phyloP scores from a whole-genome alignment of 2,888 invertebrate genomes.

The Lycia hirtaria region DNA sequence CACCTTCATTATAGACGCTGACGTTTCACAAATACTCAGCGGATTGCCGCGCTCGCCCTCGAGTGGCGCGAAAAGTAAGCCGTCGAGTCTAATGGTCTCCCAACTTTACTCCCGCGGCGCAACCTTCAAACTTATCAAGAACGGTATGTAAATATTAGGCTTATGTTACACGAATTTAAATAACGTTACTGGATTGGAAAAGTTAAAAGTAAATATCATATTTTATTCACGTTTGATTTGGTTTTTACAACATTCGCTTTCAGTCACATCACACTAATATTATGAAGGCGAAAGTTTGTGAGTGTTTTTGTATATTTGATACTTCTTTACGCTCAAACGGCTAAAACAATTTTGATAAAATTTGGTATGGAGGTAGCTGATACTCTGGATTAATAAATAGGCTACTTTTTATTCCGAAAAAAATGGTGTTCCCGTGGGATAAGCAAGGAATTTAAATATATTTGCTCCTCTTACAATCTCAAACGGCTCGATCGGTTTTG shows the following conservation, averaged over 20 bases:
- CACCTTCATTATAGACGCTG: constrained; percentile 73
- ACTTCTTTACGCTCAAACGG: no score
- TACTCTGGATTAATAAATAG: no score
- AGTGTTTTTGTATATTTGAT: no score
- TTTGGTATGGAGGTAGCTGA: no score
- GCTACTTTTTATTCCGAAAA: no score
- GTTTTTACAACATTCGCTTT: background rate
- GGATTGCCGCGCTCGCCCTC: constrained; percentile 51
- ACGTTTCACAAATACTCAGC: constrained; percentile 68
- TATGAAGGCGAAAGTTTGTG: no score
- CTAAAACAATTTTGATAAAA: no score
- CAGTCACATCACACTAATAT: no score
- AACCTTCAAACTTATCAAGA: constrained; percentile 43
- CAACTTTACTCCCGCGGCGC: constrained; percentile 44
- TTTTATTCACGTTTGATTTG: constrained; percentile 14
- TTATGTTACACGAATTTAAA: constrained; percentile 47
- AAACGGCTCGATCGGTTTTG: no score
- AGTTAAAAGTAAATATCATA: constrained; percentile 17
- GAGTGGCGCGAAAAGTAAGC: constrained; percentile 54
- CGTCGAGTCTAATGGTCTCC: constrained; percentile 43
- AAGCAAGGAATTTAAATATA: no score
- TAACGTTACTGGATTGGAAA: constrained; percentile 32
- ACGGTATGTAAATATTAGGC: constrained; percentile 51
- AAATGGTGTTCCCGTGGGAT: no score
- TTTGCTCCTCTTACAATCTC: no score